These are phyloP conservation scores for Apodemia duryi DNA, from an alignment of 2,888 invertebrate genomes.

Conservation along the genomic window DNA sequence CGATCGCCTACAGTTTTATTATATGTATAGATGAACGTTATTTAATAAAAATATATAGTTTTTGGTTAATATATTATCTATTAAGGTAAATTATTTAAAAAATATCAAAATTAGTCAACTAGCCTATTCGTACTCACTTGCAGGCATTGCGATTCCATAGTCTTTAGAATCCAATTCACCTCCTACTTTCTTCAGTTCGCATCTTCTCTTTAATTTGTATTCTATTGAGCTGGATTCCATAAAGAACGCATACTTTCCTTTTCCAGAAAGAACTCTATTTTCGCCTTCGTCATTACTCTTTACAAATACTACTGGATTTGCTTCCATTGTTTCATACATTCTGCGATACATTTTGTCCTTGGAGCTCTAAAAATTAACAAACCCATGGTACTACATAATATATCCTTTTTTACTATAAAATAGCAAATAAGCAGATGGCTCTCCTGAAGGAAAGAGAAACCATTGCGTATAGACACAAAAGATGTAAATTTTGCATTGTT, in stretches of 20 bases:
- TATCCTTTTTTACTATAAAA: no score
- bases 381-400: no score
- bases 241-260: slow-evolving; percentile 90
- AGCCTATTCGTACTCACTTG: slow-evolving; percentile 78
- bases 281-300: slow-evolving; percentile 91
- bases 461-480: no score
- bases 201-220: slow-evolving; percentile 90
- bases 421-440: no score
- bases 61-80: no score
- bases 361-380: slow-evolving; percentile 70
- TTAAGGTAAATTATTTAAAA: no score
- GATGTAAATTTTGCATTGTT: no score
- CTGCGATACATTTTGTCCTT: slow-evolving; percentile 91
- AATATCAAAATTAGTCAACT: no score
- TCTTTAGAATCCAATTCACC: slow-evolving; percentile 88
- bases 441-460: no score
- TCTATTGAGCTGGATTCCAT: slow-evolving; percentile 98
- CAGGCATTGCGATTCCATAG: slow-evolving; percentile 93
- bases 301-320: slow-evolving; percentile 88
- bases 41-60: no score
- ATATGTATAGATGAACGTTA: no score
- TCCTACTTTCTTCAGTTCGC: slow-evolving; percentile 89
- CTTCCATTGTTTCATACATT: slow-evolving; percentile 94
- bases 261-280: slow-evolving; percentile 81
- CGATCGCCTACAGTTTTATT: no score